phyloP scores from a whole-genome alignment of 2,797 vertebrate species.

The Dermochelys coriacea region DNA sequence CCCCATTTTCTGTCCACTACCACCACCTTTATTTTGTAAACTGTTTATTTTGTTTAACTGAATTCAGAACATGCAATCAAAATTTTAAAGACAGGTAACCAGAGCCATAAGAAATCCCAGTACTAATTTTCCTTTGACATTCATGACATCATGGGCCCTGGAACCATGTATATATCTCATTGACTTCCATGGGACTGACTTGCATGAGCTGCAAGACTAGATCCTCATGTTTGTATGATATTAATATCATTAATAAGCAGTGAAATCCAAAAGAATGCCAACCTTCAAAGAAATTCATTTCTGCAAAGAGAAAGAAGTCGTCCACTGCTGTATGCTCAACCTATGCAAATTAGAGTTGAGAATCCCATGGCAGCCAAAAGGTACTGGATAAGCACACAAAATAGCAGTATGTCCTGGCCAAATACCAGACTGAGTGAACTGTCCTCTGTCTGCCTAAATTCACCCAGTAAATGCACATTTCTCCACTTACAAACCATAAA shows the following conservation, averaged over 20 bases:
- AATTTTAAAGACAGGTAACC: neutral
- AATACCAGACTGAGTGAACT: neutral
- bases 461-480: neutral
- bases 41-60: neutral
- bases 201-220: neutral
- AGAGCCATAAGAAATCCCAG: neutral
- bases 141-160: neutral
- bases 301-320: neutral
- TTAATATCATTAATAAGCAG: no score
- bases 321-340: neutral
- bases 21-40: neutral
- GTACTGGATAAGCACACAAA: neutral
- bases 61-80: neutral
- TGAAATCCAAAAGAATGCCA: neutral
- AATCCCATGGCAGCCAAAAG: neutral
- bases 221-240: neutral
- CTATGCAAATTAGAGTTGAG: neutral
- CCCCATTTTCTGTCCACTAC: neutral
- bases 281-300: neutral
- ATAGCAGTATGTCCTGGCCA: neutral
- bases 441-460: neutral
- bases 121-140: neutral
- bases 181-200: neutral
- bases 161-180: neutral
- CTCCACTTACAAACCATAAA: neutral